Evolutionary conservation across 2,888 invertebrate species (phyloP), one percentile per base, ranked within the genome.

Genomic region (Eudemis profundana): DNA sequence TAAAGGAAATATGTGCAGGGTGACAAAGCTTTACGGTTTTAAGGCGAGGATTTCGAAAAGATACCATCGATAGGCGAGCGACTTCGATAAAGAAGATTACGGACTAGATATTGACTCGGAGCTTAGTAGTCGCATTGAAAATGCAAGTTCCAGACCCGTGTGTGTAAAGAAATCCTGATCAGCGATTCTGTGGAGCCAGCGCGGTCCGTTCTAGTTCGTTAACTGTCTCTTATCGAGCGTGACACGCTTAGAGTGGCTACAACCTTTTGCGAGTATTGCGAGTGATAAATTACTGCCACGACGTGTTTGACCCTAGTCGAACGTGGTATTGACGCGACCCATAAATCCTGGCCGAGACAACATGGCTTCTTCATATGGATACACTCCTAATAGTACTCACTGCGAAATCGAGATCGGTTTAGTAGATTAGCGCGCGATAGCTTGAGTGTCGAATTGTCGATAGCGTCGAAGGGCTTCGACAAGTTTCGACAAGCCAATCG

Each of bases 221-320:
- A 51, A 46, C 50, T 46, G 64, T 59, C 50, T 51, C 57, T 51
- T 64, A 64, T 51, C 42, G 64, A 59, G 50, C 57, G 64, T 59
- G 50, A 23, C 44, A 51, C 57, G 57, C 19, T 57, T 59, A 64
- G 64, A 51, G 57, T 64, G 44, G 57, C 57, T 57, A 64, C 57
- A 64, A 50, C 42, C 57, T 51, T 57, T 64, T 61, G 61, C 56
- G 56, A 40, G 62, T 19, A 56, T 29, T 59, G 36, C 42, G 36
- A 57, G 57, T 64, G 64, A 64, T 64, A 64, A 57, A 64, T 64
- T 64, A 59, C 63, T 51, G 27, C 47, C 38, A 40, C 49, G 63
- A 50, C 57, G 50, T 57, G 50, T 51, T 51, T 64, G 64, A 64
- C 64, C 64, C 64, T 23, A 36, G 36, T 42, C 57, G 36, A 44